Evolutionary conservation across 2,113 vertebrate species (phyloP).

Genomic region (Periophthalmodon schlosseri): DNA sequence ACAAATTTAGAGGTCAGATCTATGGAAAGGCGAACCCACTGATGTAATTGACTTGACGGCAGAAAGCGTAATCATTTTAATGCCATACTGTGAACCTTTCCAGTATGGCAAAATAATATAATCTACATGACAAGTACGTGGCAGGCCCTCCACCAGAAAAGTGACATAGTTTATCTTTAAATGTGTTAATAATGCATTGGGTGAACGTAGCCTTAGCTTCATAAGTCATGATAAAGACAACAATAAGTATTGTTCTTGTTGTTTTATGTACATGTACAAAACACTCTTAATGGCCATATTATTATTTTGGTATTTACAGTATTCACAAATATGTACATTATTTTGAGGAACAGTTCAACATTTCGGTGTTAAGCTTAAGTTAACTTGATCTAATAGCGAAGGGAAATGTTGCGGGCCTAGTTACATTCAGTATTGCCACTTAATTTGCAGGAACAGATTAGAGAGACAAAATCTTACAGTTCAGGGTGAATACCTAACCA

Average conservation of each 20-base stretch:
- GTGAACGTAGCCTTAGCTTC: not conserved
- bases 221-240: not conserved
- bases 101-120: too few relatives aligned
- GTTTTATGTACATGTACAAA: conserved; percentile 11
- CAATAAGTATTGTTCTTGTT: not conserved
- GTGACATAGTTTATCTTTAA: not conserved
- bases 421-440: too few relatives aligned
- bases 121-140: not conserved
- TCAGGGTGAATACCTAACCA: too few relatives aligned
- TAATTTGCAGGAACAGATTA: too few relatives aligned
- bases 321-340: conserved; percentile 68
- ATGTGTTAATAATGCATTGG: not conserved
- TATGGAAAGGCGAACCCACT: too few relatives aligned
- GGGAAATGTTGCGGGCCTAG: too few relatives aligned
- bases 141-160: too few relatives aligned
- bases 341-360: conserved; percentile 16
- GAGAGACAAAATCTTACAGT: too few relatives aligned
- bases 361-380: not conserved
- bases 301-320: conserved; percentile 67
- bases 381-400: not conserved
- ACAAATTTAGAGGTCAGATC: too few relatives aligned
- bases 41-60: too few relatives aligned
- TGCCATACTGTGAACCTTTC: too few relatives aligned
- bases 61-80: too few relatives aligned
- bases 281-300: not conserved